Evolutionary conservation across 2,113 vertebrate genomes (phyloP).

Genomic region (Caranx melampygus): DNA sequence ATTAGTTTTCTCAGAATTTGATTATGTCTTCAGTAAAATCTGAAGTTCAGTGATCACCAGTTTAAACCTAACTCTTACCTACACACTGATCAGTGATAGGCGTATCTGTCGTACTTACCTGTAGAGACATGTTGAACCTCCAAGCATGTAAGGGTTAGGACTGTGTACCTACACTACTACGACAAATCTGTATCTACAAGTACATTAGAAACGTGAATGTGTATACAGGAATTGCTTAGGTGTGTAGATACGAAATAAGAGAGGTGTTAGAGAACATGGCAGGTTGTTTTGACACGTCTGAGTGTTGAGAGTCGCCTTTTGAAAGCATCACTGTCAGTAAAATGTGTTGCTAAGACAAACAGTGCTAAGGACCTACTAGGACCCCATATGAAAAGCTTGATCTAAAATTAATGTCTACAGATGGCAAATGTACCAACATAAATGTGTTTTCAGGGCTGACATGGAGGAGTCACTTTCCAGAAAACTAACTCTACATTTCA

Average conservation of each 20-base stretch:
- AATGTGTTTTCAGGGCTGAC: not conserved
- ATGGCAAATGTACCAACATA: not conserved
- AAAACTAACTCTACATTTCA: not conserved
- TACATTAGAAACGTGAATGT: not conserved
- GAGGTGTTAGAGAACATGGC: not conserved
- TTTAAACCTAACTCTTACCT: not conserved
- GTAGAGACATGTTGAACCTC: not conserved
- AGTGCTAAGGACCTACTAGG: not conserved
- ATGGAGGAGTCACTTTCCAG: slow-evolving; percentile 6
- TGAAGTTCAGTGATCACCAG: too few species aligned
- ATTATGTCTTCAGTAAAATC: too few species aligned
- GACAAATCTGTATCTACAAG: not conserved
- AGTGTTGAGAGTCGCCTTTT: not conserved
- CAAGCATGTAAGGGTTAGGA: not conserved
- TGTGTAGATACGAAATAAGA: not conserved
- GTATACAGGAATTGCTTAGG: not conserved
- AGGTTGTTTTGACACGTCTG: slow-evolving; percentile 44
- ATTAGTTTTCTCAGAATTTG: too few species aligned
- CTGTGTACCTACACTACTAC: too few species aligned
- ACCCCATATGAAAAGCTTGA: not conserved
- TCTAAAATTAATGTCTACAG: not conserved
- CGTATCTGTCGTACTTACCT: not conserved
- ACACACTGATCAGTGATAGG: not conserved
- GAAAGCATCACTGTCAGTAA: slow-evolving; percentile 37
- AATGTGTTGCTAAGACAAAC: slow-evolving; percentile 13